Evolutionary conservation across 2,113 vertebrate genomes (phyloP).

Genomic region (Sylvia atricapilla): DNA sequence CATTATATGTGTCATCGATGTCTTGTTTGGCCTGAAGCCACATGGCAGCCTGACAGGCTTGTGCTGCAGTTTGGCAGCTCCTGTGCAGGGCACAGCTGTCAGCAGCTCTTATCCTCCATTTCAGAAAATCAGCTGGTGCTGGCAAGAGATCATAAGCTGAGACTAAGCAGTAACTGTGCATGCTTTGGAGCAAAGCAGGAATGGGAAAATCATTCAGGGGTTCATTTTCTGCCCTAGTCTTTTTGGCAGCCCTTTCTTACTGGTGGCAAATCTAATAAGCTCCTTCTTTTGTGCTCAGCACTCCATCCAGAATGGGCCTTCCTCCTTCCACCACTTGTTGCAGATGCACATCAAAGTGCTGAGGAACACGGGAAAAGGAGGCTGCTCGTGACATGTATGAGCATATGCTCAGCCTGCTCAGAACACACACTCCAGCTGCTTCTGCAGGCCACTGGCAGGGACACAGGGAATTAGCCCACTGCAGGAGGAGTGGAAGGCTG

Average conservation of each 20-base stretch:
- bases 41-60: conserved; percentile 57
- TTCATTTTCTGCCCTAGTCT: conserved; percentile 12
- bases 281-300: conserved; percentile 31
- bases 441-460: conserved; percentile 1
- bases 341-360: conserved; percentile 28
- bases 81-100: conserved; percentile 74
- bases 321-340: conserved; percentile 44
- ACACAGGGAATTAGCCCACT: conserved; percentile 12
- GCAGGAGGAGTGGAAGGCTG: conserved; percentile 15
- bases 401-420: conserved; percentile 62
- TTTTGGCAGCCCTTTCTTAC: conserved; percentile 33
- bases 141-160: conserved; percentile 72
- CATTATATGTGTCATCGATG: conserved; percentile 62
- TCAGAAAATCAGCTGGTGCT: conserved; percentile 71
- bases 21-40: conserved; percentile 71
- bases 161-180: conserved; percentile 59
- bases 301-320: conserved; percentile 12
- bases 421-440: conserved; percentile 45
- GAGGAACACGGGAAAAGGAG: conserved; percentile 9
- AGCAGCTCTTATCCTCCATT: conserved; percentile 73
- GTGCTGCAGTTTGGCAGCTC: conserved; percentile 66
- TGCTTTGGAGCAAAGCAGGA: conserved; percentile 62
- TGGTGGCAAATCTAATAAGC: conserved; percentile 36
- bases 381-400: conserved; percentile 18
- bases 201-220: conserved; percentile 41